Percentiles rank a stretch among this genome's conserved stretches.
phyloP scores from a whole-genome alignment of 2,888 invertebrate species.

The Drosophila fungiperda region DNA sequence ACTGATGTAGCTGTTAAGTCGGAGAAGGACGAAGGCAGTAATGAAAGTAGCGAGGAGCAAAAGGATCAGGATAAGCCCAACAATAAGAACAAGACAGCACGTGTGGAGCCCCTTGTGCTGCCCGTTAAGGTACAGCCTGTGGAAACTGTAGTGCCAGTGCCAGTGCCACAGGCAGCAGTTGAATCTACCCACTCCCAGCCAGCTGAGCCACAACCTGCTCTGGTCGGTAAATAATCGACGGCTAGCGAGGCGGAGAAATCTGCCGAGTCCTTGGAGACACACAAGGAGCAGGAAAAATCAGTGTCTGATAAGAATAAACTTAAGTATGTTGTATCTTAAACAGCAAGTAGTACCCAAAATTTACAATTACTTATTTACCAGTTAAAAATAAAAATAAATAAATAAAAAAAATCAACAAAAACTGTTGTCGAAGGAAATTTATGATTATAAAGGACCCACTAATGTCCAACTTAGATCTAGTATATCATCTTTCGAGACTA shows the following conservation, averaged over 20 bases:
- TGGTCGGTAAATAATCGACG: neutral
- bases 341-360: constrained; percentile 9
- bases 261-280: constrained; percentile 23
- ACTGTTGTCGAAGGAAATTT: neutral
- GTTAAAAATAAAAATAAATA: constrained; percentile 18
- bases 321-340: constrained; percentile 58
- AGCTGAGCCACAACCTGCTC: neutral
- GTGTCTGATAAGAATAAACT: constrained; percentile 47
- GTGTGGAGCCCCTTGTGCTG: constrained; percentile 13
- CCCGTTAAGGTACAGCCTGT: constrained; percentile 16
- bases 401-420: neutral
- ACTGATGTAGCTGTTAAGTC: constrained; percentile 9
- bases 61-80: constrained; percentile 33
- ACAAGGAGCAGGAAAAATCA: constrained; percentile 15
- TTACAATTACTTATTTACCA: constrained; percentile 35
- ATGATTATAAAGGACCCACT: neutral
- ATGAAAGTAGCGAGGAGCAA: constrained; percentile 62
- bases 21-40: constrained; percentile 33
- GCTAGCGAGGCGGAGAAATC: constrained; percentile 22
- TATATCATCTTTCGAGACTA: neutral
- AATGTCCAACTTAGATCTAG: neutral
- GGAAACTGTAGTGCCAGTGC: neutral
- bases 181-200: neutral
- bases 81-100: constrained; percentile 7
- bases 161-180: neutral